phyloP scores from a whole-genome alignment of 2,113 vertebrate genomes.

The Melanotaenia duboulayi region DNA sequence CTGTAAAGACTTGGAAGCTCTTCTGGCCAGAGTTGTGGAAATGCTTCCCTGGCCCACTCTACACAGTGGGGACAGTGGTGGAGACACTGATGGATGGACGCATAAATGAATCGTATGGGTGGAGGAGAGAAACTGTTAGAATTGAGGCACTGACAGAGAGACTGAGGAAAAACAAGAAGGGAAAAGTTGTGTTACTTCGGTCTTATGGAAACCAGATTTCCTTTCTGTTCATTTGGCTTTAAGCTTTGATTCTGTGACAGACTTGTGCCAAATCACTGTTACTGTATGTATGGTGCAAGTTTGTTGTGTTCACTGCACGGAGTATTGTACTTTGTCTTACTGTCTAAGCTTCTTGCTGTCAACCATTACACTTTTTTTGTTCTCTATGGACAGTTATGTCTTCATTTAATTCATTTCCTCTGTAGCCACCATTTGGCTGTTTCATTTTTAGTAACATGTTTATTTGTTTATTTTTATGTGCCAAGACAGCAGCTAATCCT shows the following conservation, averaged over 20 bases:
- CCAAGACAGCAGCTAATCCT: no score
- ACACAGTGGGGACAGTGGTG: constrained; percentile 44
- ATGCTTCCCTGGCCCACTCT: constrained; percentile 65
- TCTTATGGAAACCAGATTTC: constrained; percentile 46
- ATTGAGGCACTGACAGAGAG: constrained; percentile 26
- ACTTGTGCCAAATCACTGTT: constrained; percentile 28
- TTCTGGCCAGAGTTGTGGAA: constrained; percentile 73
- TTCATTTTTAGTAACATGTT: no score
- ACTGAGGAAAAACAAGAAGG: constrained; percentile 38
- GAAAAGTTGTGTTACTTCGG: constrained; percentile 45
- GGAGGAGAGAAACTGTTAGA: constrained; percentile 43
- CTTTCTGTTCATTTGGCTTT: constrained; percentile 26
- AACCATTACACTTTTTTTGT: no score
- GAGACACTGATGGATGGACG: constrained; percentile 26
- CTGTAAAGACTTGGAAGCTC: constrained; percentile 61
- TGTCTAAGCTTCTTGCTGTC: not conserved
- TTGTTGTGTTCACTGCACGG: not conserved
- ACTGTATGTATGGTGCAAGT: not conserved
- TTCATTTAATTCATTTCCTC: not conserved
- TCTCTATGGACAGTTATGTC: not conserved
- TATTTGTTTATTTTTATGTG: no score
- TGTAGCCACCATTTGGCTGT: not conserved
- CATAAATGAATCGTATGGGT: constrained; percentile 35
- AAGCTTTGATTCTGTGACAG: constrained; percentile 15
- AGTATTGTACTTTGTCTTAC: no score